Evolutionary conservation across 2,888 invertebrate species (phyloP).

Genomic region (Miltochrista miniata): DNA sequence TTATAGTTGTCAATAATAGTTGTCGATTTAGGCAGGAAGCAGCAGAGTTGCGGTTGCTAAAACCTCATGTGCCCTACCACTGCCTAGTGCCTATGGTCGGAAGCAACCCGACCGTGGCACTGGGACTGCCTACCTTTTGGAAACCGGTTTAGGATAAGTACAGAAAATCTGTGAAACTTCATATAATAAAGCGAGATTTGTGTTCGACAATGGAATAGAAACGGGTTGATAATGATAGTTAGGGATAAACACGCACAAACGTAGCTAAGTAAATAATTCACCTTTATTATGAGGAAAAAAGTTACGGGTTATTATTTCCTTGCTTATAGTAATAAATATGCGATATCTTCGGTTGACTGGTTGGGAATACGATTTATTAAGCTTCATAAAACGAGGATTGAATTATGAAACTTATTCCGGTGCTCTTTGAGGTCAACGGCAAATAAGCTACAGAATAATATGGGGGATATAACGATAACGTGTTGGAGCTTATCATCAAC

Average conservation of each 20-base stretch:
- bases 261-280: constrained; percentile 8
- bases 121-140: too few relatives aligned
- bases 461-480: constrained; percentile 25
- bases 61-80: too few relatives aligned
- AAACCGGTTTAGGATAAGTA: too few relatives aligned
- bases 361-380: constrained; percentile 39
- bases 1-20: too few relatives aligned
- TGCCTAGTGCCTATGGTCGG: too few relatives aligned
- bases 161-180: background rate
- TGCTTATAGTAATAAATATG: constrained; percentile 35
- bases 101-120: too few relatives aligned
- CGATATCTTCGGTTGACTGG: constrained; percentile 30
- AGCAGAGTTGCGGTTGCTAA: too few relatives aligned
- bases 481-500: too few relatives aligned
- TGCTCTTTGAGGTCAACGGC: constrained; percentile 37
- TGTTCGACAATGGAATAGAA: background rate
- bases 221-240: background rate
- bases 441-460: too few relatives aligned
- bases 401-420: constrained; percentile 43
- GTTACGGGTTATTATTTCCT: constrained; percentile 21
- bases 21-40: too few relatives aligned
- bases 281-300: constrained; percentile 6
- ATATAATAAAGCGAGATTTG: background rate
- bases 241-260: background rate
- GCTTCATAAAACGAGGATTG: constrained; percentile 25